These are phyloP conservation scores for Tachina lurida DNA, from an alignment of 2,888 invertebrate genomes.

Conservation along the genomic window DNA sequence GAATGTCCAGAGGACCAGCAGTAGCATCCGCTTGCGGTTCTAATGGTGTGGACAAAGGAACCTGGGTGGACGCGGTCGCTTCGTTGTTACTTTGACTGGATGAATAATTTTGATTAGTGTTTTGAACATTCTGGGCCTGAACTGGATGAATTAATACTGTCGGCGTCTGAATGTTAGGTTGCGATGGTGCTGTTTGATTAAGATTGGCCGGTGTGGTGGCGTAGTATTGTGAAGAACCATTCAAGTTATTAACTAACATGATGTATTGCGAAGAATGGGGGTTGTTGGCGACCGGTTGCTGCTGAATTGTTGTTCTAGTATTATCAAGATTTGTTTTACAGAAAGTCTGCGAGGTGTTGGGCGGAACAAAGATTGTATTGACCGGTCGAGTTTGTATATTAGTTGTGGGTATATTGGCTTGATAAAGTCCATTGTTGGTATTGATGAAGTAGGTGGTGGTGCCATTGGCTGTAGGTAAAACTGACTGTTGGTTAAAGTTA, in stretches of 20 bases:
- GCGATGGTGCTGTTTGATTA: conserved; percentile 35
- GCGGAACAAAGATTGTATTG: conserved; percentile 51
- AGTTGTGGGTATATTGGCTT: conserved; percentile 50
- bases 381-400: conserved; percentile 41
- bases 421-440: conserved; percentile 58
- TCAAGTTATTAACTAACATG: conserved; percentile 58
- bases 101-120: background rate
- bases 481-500: conserved; percentile 28
- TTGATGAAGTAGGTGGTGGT: conserved; percentile 67
- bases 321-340: conserved; percentile 34
- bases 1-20: background rate
- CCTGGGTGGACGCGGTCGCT: background rate
- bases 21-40: conserved; percentile 6
- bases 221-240: conserved; percentile 45
- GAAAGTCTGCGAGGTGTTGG: background rate
- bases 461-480: conserved; percentile 29
- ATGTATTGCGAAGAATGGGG: conserved; percentile 57
- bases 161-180: conserved; percentile 24
- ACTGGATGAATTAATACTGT: conserved; percentile 43
- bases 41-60: background rate
- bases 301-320: conserved; percentile 42
- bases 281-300: conserved; percentile 47
- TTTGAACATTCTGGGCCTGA: conserved; percentile 11
- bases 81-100: background rate
- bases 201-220: conserved; percentile 28